Percentiles rank a stretch among this genome's conserved stretches.
These are phyloP conservation scores for Bombus confusus DNA, from an alignment of 1,140 invertebrate species.

Conservation along the genomic window DNA sequence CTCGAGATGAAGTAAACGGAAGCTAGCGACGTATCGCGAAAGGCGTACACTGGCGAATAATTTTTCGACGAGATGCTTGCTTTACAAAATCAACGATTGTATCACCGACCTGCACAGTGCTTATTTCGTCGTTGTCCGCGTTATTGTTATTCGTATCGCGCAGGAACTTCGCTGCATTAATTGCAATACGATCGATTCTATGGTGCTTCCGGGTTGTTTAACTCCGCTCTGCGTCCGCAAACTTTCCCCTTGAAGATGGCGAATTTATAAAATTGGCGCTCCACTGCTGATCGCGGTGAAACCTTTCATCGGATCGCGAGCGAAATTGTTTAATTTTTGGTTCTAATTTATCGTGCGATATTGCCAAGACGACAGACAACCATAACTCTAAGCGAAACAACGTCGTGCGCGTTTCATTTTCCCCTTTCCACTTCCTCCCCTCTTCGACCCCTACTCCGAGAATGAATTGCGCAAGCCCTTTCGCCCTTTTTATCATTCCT, in stretches of 20 bases:
- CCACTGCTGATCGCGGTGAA: too few species aligned
- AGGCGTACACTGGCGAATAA: neutral
- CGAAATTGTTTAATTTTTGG: neutral
- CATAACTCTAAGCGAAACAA: neutral
- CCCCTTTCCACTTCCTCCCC: neutral
- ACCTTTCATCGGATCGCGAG: too few species aligned
- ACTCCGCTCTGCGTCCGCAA: neutral
- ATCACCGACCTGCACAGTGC: too few species aligned
- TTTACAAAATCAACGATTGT: too few species aligned
- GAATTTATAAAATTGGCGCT: neutral
- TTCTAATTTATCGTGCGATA: too few species aligned
- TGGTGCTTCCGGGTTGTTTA: neutral
- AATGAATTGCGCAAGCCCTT: neutral
- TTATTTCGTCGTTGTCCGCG: neutral
- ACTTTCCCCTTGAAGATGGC: neutral
- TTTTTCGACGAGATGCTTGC: neutral
- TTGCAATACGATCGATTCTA: slow-evolving; percentile 6
- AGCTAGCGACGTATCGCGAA: neutral
- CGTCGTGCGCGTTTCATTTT: neutral
- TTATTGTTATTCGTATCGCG: neutral
- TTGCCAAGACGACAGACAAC: neutral
- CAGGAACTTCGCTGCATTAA: neutral
- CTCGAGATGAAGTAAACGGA: neutral
- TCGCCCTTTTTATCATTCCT: slow-evolving; percentile 24
- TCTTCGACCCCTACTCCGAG: neutral